Conservation (phyloP, 2,888 invertebrate genomes). For the Rotaria macrura region DNA sequence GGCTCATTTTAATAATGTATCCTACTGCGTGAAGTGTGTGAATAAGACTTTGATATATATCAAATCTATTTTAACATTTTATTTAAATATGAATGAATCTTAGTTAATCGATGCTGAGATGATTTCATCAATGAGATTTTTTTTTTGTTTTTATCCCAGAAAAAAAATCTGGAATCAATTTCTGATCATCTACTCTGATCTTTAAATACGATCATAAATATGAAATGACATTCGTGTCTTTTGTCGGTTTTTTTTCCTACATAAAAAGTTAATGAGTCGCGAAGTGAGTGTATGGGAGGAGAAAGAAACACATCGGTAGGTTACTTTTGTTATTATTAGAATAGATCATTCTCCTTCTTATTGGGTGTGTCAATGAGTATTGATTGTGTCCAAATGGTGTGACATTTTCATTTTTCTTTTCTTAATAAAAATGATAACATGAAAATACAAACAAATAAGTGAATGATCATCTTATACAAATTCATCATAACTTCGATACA, state of each 20-base stretch:
- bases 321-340: neutral
- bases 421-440: neutral
- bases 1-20: neutral
- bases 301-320: neutral
- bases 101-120: neutral
- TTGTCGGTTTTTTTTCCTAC: neutral
- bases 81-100: neutral
- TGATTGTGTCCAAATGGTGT: neutral
- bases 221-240: neutral
- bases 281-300: neutral
- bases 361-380: neutral
- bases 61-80: neutral
- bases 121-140: neutral
- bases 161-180: neutral
- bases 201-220: neutral
- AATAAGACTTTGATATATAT: neutral
- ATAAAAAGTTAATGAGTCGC: neutral
- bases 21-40: neutral
- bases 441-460: neutral
- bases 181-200: neutral
- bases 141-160: neutral
- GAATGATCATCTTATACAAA: neutral
- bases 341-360: neutral
- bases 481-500: neutral
- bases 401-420: neutral